Percentiles rank a stretch among this genome's conserved stretches.
phyloP scores from a whole-genome alignment of 37 sponge, comb jelly and placozoan genomes.

The Oopsacas minuta region DNA sequence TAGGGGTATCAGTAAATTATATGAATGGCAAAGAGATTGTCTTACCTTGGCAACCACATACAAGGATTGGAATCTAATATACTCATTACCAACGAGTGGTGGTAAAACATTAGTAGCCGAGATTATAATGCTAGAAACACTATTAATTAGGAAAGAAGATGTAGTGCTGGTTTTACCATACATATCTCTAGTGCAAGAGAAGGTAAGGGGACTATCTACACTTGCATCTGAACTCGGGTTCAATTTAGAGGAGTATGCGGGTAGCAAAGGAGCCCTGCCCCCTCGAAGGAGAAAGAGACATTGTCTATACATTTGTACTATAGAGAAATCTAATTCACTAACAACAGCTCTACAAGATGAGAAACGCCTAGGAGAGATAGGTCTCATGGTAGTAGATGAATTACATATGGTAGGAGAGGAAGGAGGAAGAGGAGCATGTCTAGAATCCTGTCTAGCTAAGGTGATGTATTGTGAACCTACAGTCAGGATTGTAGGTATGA shows the following conservation, averaged over 20 bases:
- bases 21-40: slow-evolving; percentile 64
- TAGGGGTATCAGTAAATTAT: neutral
- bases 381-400: slow-evolving; percentile 85
- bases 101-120: slow-evolving; percentile 96
- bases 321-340: slow-evolving; percentile 84
- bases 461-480: slow-evolving; percentile 31
- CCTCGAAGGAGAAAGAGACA: slow-evolving; percentile 50
- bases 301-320: slow-evolving; percentile 72
- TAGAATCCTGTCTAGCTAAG: slow-evolving; percentile 75
- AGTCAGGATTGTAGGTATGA: slow-evolving; percentile 78
- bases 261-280: slow-evolving; percentile 60
- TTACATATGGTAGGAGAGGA: slow-evolving; percentile 95
- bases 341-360: slow-evolving; percentile 63
- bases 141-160: slow-evolving; percentile 40
- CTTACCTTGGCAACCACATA: slow-evolving; percentile 30
- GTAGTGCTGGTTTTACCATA: slow-evolving; percentile 75
- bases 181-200: slow-evolving; percentile 88
- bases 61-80: slow-evolving; percentile 53
- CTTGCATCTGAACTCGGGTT: slow-evolving; percentile 63
- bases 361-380: slow-evolving; percentile 38
- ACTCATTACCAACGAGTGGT: slow-evolving; percentile 86
- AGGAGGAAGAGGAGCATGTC: slow-evolving; percentile 62
- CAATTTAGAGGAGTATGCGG: slow-evolving; percentile 84
- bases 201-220: slow-evolving; percentile 62
- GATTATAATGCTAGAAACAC: slow-evolving; percentile 59